Evolutionary conservation across 2,888 invertebrate genomes (phyloP).

Genomic region (Ophion costatus): DNA sequence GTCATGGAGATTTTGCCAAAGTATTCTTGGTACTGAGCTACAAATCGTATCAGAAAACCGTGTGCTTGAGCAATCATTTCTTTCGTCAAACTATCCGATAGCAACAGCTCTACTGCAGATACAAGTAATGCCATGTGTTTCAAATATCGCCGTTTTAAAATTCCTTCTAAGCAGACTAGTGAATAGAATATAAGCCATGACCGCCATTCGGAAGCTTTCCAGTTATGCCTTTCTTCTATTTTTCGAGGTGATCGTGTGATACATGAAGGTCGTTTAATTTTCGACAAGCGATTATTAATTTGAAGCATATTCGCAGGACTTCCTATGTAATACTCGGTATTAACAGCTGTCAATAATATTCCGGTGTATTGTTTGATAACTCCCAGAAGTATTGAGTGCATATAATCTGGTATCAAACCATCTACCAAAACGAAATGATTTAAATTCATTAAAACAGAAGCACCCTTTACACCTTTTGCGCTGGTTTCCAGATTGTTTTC

Average conservation of each 20-base stretch:
- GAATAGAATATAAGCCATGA: constrained; percentile 49
- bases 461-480: constrained; percentile 48
- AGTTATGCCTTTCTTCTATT: constrained; percentile 32
- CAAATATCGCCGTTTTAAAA: background rate
- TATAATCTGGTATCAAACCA: constrained; percentile 66
- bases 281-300: constrained; percentile 52
- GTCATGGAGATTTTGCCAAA: constrained; percentile 38
- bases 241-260: constrained; percentile 53
- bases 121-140: constrained; percentile 5
- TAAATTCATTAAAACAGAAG: constrained; percentile 56
- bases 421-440: constrained; percentile 61
- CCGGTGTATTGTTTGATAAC: constrained; percentile 39
- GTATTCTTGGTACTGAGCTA: constrained; percentile 31
- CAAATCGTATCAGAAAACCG: constrained; percentile 19
- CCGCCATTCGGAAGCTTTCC: constrained; percentile 66
- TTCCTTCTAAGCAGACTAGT: background rate
- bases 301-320: constrained; percentile 21
- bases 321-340: constrained; percentile 54
- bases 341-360: background rate
- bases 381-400: constrained; percentile 63
- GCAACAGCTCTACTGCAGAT: constrained; percentile 12
- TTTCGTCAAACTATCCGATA: constrained; percentile 12
- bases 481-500: background rate
- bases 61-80: constrained; percentile 14
- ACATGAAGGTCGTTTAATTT: constrained; percentile 46